These are phyloP conservation scores for Drosophila asahinai DNA, from an alignment of 1,140 invertebrate genomes.

Conservation along the genomic window DNA sequence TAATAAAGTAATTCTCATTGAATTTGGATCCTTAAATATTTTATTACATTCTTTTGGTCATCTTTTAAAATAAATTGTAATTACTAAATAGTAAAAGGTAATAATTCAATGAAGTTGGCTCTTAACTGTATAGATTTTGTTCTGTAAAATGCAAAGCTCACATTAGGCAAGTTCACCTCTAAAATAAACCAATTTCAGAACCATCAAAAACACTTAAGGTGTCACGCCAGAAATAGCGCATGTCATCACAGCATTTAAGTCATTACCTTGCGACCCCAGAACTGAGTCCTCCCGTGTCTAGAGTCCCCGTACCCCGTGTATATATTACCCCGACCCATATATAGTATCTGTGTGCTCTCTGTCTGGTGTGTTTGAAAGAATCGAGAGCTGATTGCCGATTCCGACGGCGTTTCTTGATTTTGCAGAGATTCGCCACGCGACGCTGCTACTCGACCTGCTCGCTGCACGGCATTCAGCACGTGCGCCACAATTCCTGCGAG, in stretches of 20 bases:
- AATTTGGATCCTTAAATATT: not conserved
- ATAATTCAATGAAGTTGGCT: too few relatives aligned
- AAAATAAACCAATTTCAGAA: conserved; percentile 3
- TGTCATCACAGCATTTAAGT: conserved; percentile 36
- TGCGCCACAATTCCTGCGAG: conserved; percentile 91
- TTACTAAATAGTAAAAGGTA: too few relatives aligned
- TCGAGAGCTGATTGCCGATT: conserved; percentile 66
- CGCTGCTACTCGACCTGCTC: conserved; percentile 90
- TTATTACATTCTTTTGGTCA: too few relatives aligned
- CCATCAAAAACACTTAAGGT: conserved; percentile 23
- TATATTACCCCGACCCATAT: conserved; percentile 5
- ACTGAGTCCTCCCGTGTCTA: not conserved
- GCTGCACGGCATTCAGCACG: conserved; percentile 88
- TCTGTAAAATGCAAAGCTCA: not conserved
- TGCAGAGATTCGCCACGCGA: conserved; percentile 90
- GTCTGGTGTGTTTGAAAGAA: conserved; percentile 20
- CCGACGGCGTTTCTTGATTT: conserved; percentile 78
- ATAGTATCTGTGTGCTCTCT: conserved; percentile 1
- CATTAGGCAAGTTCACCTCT: not conserved
- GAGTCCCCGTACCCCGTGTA: not conserved
- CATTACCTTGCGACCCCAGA: conserved; percentile 1
- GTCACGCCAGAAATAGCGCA: conserved; percentile 29
- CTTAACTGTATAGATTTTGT: too few relatives aligned
- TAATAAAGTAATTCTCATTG: too few relatives aligned
- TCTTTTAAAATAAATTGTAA: not conserved